Conservation (phyloP, 2,113 vertebrate species). For the Sinosuthora webbiana region DNA sequence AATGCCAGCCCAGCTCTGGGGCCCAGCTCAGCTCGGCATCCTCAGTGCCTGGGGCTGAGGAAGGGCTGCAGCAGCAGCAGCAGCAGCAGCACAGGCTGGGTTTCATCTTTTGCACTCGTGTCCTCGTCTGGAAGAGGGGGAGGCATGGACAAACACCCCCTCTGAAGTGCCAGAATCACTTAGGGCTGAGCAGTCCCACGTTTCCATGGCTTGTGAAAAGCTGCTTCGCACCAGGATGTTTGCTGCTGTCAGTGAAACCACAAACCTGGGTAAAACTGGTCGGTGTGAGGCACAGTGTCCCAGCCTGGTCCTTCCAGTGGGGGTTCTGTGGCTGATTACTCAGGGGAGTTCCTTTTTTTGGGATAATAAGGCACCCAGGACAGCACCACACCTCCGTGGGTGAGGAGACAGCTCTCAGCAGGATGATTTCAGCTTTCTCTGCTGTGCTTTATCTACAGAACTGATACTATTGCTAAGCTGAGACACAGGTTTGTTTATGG, state of each 20-base stretch:
- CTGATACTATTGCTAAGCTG: not conserved
- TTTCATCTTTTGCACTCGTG: not conserved
- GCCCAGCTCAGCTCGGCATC: not conserved
- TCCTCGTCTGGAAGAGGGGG: not conserved
- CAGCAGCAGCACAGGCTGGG: not conserved
- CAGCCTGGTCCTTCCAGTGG: not conserved
- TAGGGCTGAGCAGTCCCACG: not conserved
- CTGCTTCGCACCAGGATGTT: not conserved
- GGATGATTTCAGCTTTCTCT: not conserved
- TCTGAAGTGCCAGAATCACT: not conserved
- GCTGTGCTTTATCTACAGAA: not conserved
- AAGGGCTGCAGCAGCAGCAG: not conserved
- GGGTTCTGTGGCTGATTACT: not conserved
- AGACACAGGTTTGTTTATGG: not conserved
- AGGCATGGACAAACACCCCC: fast-evolving
- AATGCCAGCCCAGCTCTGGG: not conserved
- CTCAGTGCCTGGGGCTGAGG: not conserved
- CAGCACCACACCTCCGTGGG: fast-evolving
- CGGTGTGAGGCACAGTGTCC: not conserved
- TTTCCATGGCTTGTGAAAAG: not conserved
- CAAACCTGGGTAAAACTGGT: not conserved
- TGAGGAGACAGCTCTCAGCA: not conserved
- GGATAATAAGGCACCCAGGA: not conserved
- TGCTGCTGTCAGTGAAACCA: not conserved
- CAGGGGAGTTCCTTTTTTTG: not conserved